Conservation (phyloP, 2,113 vertebrate species). For the Tinamus guttatus region DNA sequence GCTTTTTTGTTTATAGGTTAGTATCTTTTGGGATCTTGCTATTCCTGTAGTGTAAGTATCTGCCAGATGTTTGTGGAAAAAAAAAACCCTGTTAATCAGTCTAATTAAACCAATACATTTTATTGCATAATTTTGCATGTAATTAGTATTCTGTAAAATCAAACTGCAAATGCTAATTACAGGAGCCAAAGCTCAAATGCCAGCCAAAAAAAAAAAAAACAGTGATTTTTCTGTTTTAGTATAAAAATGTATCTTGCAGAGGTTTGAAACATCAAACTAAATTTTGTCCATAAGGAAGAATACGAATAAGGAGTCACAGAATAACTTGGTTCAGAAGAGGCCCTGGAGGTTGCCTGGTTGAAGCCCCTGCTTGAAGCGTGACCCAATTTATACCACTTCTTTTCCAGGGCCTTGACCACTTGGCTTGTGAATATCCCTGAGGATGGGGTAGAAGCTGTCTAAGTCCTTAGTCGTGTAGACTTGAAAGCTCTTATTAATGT, state of each 20-base stretch:
- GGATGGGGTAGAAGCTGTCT: neutral
- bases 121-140: slow-evolving; percentile 23
- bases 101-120: slow-evolving; percentile 15
- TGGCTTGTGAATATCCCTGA: neutral
- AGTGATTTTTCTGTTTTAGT: neutral
- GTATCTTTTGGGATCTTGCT: neutral
- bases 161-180: slow-evolving; percentile 4
- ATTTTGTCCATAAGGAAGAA: neutral
- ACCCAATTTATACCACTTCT: neutral
- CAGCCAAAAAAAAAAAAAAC: neutral
- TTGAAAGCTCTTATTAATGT: neutral
- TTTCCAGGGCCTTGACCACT: neutral
- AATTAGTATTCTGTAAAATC: neutral
- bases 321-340: neutral
- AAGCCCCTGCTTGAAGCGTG: neutral
- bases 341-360: neutral
- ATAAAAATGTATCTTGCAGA: neutral
- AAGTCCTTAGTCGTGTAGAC: neutral
- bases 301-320: neutral
- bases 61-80: neutral
- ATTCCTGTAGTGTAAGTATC: neutral
- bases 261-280: neutral
- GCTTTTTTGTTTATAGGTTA: neutral
- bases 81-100: neutral
- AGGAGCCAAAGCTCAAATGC: neutral